A percentile compares a stretch with the other conserved stretches of the same genome.
These are phyloP conservation scores for Tipula lateralis DNA, from an alignment of 2,888 invertebrate species.

Conservation along the genomic window DNA sequence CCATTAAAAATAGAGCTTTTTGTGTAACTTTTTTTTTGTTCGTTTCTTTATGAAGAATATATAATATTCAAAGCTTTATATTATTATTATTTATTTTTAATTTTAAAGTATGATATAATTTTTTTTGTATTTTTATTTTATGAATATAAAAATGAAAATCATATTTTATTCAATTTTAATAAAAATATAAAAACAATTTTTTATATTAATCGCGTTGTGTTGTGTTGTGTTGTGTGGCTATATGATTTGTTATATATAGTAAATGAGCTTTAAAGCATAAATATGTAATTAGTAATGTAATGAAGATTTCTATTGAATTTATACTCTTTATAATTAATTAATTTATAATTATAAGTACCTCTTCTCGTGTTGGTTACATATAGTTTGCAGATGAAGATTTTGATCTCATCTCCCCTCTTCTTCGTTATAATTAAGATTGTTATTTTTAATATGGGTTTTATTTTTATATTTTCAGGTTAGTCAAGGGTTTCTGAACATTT, in stretches of 20 bases:
- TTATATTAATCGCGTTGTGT: too few species aligned
- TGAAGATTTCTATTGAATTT: background rate
- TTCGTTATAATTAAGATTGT: too few species aligned
- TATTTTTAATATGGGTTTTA: background rate
- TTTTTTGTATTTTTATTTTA: background rate
- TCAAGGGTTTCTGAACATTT: background rate
- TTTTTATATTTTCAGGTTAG: background rate
- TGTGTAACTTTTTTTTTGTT: background rate
- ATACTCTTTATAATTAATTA: background rate
- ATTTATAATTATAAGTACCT: too few species aligned
- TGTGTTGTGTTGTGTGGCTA: background rate
- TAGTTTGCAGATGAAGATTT: too few species aligned
- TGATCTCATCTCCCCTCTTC: too few species aligned
- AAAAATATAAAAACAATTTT: background rate
- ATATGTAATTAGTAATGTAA: background rate
- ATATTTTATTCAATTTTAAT: slow-evolving; percentile 11
- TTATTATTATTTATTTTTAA: background rate
- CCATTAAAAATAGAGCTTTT: slow-evolving; percentile 8
- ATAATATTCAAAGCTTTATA: background rate
- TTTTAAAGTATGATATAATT: too few species aligned
- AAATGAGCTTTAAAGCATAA: background rate
- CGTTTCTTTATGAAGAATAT: background rate
- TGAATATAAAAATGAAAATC: background rate
- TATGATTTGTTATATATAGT: background rate
- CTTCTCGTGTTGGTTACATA: too few species aligned